Base-by-base conservation (phyloP, 2,113 vertebrate species). In the Amblyornis subalaris region DNA sequence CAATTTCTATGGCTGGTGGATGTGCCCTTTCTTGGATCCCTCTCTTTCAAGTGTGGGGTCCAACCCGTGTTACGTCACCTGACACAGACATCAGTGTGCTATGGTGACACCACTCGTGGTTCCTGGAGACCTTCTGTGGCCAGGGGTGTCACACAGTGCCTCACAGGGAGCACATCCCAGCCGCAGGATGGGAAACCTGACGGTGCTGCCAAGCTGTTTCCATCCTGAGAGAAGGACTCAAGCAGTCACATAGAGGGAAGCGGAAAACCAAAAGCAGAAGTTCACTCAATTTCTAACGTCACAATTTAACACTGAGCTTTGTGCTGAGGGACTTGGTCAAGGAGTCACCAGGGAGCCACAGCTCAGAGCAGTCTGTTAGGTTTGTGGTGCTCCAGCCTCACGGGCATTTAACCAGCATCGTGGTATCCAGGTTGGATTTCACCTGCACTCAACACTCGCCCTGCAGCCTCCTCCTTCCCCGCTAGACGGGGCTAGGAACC, bases 401-500 rank as follows among this genome's bases (percentile, higher is more conserved):
- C 0, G 2, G 36, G 18, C 12, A 5, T 65, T 73, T 42, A 40
- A 53, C 29, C 13, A 35, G 77, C 5, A 8, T 6, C 14, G 4
- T 1, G 16, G 12, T 23, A 19, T 3, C n/a, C 54, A 25, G 23
- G 61, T 14, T 45, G 66, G n/a, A 61, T 78, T 72, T 69, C 57
- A n/a, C n/a, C 33, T 6, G 28, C 58, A 12, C 58, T 25, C 29
- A 40, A 15, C 16, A 3, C 10, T 23, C 24, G 5, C 19, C 7
- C 54, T 94, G 95, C 92, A 94, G 45, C 77, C 54, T 61, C 61
- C 50, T 48, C 31, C 38, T 76, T 83, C 42, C 74, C 90, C 83
- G 12, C 85, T 88, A 93, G 92, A 88, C 80, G 88, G 88, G 48
- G 82, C 95, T 84, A 33, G 70, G 72, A 55, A 24, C 45, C 47